Evolutionary conservation across 2,797 vertebrate species (phyloP).

Genomic region (Pseudochaenichthys georgianus): DNA sequence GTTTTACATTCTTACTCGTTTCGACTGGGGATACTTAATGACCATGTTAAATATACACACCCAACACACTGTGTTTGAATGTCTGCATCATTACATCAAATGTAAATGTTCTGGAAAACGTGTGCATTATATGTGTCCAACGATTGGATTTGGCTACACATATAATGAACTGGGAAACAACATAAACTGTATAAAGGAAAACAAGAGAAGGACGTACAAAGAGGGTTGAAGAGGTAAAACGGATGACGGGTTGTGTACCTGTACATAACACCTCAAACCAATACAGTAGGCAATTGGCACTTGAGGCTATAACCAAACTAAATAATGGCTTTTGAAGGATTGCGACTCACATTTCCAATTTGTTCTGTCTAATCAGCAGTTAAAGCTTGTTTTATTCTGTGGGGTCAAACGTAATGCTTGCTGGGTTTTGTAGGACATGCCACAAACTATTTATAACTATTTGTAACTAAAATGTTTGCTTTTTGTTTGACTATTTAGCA

Average conservation of each 20-base stretch:
- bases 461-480: background rate
- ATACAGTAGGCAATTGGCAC: background rate
- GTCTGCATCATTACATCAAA: constrained; percentile 7
- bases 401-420: background rate
- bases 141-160: background rate
- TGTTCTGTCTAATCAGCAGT: constrained; percentile 4
- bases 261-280: background rate
- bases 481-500: background rate
- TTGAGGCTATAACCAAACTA: background rate
- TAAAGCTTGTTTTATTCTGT: background rate
- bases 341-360: background rate
- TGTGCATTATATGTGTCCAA: background rate
- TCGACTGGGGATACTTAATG: background rate
- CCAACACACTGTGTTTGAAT: background rate
- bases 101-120: background rate
- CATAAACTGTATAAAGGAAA: too few species aligned
- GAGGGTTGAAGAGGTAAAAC: background rate
- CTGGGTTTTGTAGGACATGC: background rate
- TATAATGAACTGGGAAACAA: background rate
- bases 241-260: background rate
- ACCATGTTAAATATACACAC: background rate
- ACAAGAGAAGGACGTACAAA: background rate
- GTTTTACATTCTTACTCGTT: background rate
- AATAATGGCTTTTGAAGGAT: background rate
- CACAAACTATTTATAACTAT: background rate